These are phyloP conservation scores for Vanacampus margaritifer DNA, from an alignment of 2,113 vertebrate genomes.

Conservation along the genomic window DNA sequence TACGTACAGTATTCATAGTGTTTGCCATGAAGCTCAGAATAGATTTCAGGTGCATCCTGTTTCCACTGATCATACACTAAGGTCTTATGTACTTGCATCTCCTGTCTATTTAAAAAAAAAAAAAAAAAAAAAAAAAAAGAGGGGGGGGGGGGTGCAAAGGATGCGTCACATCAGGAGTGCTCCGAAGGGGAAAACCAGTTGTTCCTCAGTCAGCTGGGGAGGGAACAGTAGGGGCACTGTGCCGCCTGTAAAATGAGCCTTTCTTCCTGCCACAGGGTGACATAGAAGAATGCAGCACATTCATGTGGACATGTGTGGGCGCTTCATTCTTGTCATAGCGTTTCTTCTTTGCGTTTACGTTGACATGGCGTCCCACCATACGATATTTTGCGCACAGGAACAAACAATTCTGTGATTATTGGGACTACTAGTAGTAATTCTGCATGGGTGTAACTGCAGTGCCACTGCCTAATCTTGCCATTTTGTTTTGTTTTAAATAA, in stretches of 20 bases:
- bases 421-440: no score
- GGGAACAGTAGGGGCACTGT: slow-evolving; percentile 66
- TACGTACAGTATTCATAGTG: background rate
- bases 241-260: slow-evolving; percentile 66
- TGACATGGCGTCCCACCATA: background rate
- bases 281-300: slow-evolving; percentile 64
- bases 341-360: slow-evolving; percentile 24
- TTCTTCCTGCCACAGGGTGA: slow-evolving; percentile 69
- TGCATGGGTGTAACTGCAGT: no score
- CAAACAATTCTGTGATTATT: slow-evolving; percentile 6
- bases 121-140: background rate
- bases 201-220: slow-evolving; percentile 28
- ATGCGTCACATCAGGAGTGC: slow-evolving; percentile 35
- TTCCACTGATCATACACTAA: background rate
- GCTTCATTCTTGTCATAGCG: slow-evolving; percentile 65
- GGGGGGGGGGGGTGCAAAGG: slow-evolving; percentile 18
- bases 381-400: no score
- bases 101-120: background rate
- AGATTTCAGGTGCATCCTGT: background rate
- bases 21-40: background rate
- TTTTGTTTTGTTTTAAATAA: no score
- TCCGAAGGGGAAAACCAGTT: slow-evolving; percentile 39
- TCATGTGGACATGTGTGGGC: slow-evolving; percentile 71
- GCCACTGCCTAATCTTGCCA: no score
- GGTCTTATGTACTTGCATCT: no score